These are phyloP conservation scores for Melikaiella ostensackeni DNA, from an alignment of 2,888 invertebrate species.

Conservation along the genomic window DNA sequence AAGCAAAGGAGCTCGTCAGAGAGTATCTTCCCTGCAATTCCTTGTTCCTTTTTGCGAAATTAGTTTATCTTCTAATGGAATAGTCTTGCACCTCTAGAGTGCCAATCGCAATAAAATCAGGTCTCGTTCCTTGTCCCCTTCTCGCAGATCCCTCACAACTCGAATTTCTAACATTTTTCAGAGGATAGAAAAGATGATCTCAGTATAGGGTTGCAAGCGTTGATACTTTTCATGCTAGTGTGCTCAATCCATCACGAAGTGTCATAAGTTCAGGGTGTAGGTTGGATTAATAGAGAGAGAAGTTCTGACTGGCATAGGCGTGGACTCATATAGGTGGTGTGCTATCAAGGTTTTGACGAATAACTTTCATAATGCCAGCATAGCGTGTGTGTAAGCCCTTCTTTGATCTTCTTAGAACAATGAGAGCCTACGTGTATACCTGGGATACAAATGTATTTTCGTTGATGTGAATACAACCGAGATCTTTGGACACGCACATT, in stretches of 20 bases:
- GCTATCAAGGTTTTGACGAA: slow-evolving; percentile 13
- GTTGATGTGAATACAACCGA: slow-evolving; percentile 19
- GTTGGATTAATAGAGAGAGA: slow-evolving; percentile 29
- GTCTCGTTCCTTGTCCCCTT: too few relatives aligned
- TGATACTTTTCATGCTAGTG: slow-evolving; percentile 2
- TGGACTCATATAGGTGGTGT: neutral
- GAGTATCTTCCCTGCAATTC: neutral
- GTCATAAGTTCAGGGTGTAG: slow-evolving; percentile 31
- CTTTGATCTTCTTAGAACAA: slow-evolving; percentile 24
- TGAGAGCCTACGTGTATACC: neutral
- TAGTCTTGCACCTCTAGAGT: neutral
- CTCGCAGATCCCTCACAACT: too few relatives aligned
- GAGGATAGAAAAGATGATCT: neutral
- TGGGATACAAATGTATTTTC: neutral
- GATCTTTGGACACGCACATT: slow-evolving; percentile 51
- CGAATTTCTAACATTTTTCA: neutral
- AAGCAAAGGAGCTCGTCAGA: too few relatives aligned
- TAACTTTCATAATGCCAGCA: slow-evolving; percentile 20
- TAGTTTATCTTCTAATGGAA: slow-evolving; percentile 8
- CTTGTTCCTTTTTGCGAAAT: neutral
- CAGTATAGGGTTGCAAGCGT: neutral
- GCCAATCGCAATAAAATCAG: slow-evolving; percentile 2
- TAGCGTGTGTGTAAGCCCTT: slow-evolving; percentile 19
- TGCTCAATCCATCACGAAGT: slow-evolving; percentile 29
- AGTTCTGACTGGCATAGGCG: neutral